Base-by-base conservation (phyloP, 2,797 vertebrate species). In the Loriculus beryllinus region DNA sequence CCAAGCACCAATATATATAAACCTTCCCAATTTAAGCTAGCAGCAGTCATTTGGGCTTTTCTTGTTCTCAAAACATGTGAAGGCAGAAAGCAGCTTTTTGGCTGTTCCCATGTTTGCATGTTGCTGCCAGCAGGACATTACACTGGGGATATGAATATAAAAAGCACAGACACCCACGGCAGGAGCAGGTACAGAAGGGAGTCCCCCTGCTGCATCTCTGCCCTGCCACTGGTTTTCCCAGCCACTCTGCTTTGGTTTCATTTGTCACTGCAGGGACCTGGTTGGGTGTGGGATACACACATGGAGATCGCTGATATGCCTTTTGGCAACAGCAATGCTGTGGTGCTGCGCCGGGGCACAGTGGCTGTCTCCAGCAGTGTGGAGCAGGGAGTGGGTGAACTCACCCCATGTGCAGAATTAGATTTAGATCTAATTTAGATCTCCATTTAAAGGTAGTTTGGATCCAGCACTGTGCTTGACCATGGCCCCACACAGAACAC, bases 141-240 rank as follows among this genome's bases (percentile, higher is more conserved):
- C 11, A 9, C 3, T 35, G 51, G 60, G 52, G 35, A 31, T 26
- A 26, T 2, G 40, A 28, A 4, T 28, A 8, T 6, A 54, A 18
- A 48, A 62, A 23, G 21, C n/a, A 26, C 4, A 3, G 42, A 48
- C 1, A 1, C 60, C 42, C 52, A 9, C 0, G 1, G 40, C 47
- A 16, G 45, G 45, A 65, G 12, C 1, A 20, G 35, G 52, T 23
- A 35, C 54, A 48, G 49, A 28, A 40, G 4, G 9, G 16, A 29
- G 23, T 39, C 25, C 15, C 14, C 25, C 28, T 2, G 0, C 48
- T 3, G 4, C 79, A 13, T 3, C 1, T 12, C 49, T 56, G 26
- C 74, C 33, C 48, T 31, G 29, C 25, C 0, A 0, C 21, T 20
- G 59, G 14, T 23, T 54, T 81, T 40, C 17, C 23, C 45, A 33